A percentile compares a stretch with the other conserved stretches of the same genome.
Evolutionary conservation across 2,797 vertebrate genomes (phyloP).

Genomic region (Scarus forsteni): DNA sequence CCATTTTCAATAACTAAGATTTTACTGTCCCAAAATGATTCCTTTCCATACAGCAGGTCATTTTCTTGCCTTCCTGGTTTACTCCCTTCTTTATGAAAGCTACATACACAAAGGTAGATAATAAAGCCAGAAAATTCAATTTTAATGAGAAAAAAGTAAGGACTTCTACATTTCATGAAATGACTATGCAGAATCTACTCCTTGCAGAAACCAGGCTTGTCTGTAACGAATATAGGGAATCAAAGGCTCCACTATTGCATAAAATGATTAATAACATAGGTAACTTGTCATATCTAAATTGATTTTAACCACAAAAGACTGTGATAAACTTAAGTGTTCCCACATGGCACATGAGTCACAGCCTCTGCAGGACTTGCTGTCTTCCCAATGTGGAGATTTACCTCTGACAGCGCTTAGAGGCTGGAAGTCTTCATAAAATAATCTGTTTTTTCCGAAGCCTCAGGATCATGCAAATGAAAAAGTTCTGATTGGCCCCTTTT

Average conservation of each 20-base stretch:
- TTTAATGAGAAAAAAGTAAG: neutral
- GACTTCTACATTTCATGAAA: neutral
- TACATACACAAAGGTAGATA: neutral
- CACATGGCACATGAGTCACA: slow-evolving; percentile 2
- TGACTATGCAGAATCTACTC: neutral
- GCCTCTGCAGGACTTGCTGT: neutral
- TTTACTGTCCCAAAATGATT: neutral
- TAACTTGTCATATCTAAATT: too few relatives aligned
- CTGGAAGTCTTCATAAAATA: too few relatives aligned
- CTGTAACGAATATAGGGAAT: neutral
- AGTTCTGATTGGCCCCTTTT: too few relatives aligned
- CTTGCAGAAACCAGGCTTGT: neutral
- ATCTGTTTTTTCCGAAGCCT: too few relatives aligned
- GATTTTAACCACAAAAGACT: slow-evolving; percentile 7
- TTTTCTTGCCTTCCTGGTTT: neutral
- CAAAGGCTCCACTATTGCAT: neutral
- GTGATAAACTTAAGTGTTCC: slow-evolving; percentile 4
- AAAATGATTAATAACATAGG: neutral
- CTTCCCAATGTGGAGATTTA: neutral
- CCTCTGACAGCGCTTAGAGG: too few relatives aligned
- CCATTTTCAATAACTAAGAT: neutral
- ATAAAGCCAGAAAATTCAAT: neutral
- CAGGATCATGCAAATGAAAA: too few relatives aligned
- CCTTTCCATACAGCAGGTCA: too few relatives aligned
- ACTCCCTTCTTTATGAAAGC: neutral